Evolutionary conservation across 2,113 vertebrate genomes (phyloP), one percentile per base, ranked within the genome.

Genomic region (Ia io): DNA sequence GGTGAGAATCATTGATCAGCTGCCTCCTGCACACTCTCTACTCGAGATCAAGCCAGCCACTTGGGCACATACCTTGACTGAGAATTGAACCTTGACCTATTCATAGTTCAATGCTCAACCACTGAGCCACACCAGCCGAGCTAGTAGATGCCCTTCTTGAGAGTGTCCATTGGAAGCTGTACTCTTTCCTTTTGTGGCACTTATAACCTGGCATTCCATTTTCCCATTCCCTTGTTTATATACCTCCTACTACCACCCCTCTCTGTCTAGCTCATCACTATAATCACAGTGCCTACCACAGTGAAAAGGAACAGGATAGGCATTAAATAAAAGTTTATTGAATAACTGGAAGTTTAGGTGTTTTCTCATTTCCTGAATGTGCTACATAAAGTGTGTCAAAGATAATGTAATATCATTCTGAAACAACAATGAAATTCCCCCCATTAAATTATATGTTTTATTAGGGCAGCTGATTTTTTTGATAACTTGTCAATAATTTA

Each of bases 401-500:
- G 37, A 88, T 61, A 56, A 91, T 76, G 6, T 20, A 84, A 42
- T 44, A 20, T 20, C 51, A n/a, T 74, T 84, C 32, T 47, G 32
- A 23, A 79, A 88, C 32, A 67, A 77, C 40, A 88, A 6, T 71
- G 3, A 78, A 78, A 91, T 80, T 37, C 51, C 44, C 32, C 18
- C n/a, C 32, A 5, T n/a, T 76, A 84, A 92, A 47, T 73, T 6
- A 32, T 49, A 84, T 76, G 1, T 93, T n/a, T 84, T 53, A 65
- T 87, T 88, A 94, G 69, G 49, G 79, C 16, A 80, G 42, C 18
- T 93, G 42, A 76, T n/a, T 63, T 85, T 25, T 51, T 69, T 73
- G 65, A 69, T 65, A 79, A 87, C 22, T 78, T 92, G 12, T 28
- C 88, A 78, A 65, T 88, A 87, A 70, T 84, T 90, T 82, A 80